phyloP scores from a whole-genome alignment of 92 coral and sea anemone species.

The Plumapathes pennacea region DNA sequence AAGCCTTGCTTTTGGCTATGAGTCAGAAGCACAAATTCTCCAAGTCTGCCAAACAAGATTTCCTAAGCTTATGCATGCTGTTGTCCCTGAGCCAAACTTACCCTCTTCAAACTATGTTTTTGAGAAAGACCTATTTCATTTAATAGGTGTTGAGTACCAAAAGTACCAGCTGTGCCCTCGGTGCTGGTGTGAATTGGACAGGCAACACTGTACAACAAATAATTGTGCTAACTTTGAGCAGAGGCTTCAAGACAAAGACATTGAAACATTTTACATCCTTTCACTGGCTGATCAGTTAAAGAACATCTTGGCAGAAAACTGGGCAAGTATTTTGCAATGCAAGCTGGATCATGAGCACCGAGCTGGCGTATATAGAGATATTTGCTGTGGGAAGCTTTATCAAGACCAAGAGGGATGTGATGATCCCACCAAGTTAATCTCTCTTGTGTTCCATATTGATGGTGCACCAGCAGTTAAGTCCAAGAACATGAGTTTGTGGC shows the following conservation, averaged over 20 bases:
- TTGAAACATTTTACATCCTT: not conserved
- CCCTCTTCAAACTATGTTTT: too few species aligned
- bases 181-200: too few species aligned
- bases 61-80: too few species aligned
- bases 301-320: conserved; percentile 28
- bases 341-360: conserved; percentile 25
- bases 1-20: not conserved
- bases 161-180: too few species aligned
- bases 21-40: conserved; percentile 2
- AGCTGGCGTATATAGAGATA: conserved; percentile 13
- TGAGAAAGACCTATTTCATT: too few species aligned
- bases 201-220: too few species aligned
- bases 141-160: too few species aligned
- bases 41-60: not conserved
- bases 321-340: conserved; percentile 11
- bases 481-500: conserved; percentile 26
- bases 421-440: conserved; percentile 23
- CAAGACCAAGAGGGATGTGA: conserved; percentile 3
- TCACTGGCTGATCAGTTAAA: not conserved
- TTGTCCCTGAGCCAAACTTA: too few species aligned
- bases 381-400: conserved; percentile 18
- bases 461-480: conserved; percentile 43
- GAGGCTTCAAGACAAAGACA: not conserved
- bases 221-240: too few species aligned
- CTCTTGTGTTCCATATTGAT: conserved; percentile 24